Base-by-base conservation (phyloP, 2,113 vertebrate species). In the Diglossa brunneiventris region DNA sequence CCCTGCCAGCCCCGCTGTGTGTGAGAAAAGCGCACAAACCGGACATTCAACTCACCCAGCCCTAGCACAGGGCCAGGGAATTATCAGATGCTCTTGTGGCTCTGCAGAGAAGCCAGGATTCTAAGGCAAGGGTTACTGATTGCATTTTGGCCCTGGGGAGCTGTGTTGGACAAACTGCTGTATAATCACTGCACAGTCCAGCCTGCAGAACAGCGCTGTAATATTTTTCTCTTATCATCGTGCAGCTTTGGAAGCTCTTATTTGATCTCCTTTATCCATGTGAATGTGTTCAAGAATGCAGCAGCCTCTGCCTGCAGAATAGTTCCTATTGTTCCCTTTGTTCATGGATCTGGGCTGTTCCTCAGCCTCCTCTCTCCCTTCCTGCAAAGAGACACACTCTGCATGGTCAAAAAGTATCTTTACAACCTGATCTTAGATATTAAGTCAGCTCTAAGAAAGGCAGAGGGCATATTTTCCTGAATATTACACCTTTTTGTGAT, bases 211-310 rank as follows among this genome's bases (percentile, higher is more conserved):
- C 44, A 67, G 52, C 70, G 49, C 8, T 67, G 42, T 91, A 68
- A 79, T 90, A 83, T 90, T 95, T 89, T 94, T 88, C 62, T 66
- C 94, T 92, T 96, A 94, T 84, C 83, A 59, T 62, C 1, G 0
- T n/a, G 44, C 64, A 90, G 85, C 73, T 94, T 83, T 78, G 84
- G 90, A 91, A 77, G 75, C 76, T 91, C 84, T 86, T 82, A 55
- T 79, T 91, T 93, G 79, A 91, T 92, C 87, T 96, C 44, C 84
- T 92, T 94, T 94, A 92, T 87, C 87, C 87, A 52, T 42, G 75
- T 55, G 85, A 94, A 86, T 31, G 37, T 91, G 50, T 73, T 83
- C 69, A 79, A 91, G 89, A 91, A 86, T 8, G 17, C 55, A 89
- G 79, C 75, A 95, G 78, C 70, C 78, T 88, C 83, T 92, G 64